Evolutionary conservation across 2,888 invertebrate species (phyloP), one percentile per base, ranked within the genome.

Genomic region (Agrotis segetum): DNA sequence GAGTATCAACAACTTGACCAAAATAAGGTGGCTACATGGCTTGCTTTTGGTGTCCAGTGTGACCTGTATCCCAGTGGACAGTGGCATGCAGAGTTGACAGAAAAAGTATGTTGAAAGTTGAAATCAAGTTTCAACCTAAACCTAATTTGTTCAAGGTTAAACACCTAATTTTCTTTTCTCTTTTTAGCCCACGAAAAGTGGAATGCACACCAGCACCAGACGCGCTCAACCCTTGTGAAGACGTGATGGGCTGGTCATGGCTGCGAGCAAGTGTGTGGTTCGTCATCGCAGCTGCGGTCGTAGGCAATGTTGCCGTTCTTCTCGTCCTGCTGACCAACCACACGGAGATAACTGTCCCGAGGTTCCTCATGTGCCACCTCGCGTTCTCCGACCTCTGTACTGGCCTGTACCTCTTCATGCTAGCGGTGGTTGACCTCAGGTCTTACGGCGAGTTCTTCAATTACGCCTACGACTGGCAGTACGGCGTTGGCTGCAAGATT

Each of bases 361-460:
- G 95, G 63, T 95, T 96, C 90, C 94, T 96, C 17, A 96, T 96
- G 96, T 96, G 96, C 86, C 98, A 99, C 91, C 96, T 99, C 72
- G 98, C 99, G 0, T 97, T 98, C 90, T 99, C 99, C 0, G 99
- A 99, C 93, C 97, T 99, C 64, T 98, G 98, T 89, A 98, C 99
- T 96, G 99, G 98, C 0, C 89, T 98, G 1, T 99, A 99, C 92
- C 96, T 99, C 67, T 96, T 98, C 53, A 96, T 99, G 89, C 96
- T 99, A 52, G 99, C 99, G 0, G 97, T 98, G 0, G 98, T 98
- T 88, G 99, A 99, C 92, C 96, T 98, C 0, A 97, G 97, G 84
- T 99, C 99, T 0, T 97, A 98, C 87, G 98, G 98, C 3, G 97
- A 97, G 80, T 99, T 99, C 94, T 99, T 99, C 92, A 99, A 99